A percentile compares a stretch with the other conserved stretches of the same genome.
phyloP scores from a whole-genome alignment of 2,888 invertebrate genomes.

The Lysandra coridon region DNA sequence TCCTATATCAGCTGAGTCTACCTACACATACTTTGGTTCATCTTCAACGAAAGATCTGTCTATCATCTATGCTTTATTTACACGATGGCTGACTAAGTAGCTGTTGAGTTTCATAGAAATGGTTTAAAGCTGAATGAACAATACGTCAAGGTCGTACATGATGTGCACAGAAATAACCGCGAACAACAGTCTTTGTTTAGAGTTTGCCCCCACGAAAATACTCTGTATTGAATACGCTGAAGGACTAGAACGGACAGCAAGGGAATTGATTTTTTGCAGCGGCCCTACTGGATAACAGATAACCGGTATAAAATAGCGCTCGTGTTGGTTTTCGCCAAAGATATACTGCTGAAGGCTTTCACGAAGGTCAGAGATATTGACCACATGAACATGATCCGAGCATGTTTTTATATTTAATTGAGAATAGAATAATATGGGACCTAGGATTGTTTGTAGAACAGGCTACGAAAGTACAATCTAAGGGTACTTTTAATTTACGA shows the following conservation, averaged over 20 bases:
- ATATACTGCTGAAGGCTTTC: not conserved
- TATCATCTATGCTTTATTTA: not conserved
- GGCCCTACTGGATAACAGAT: not conserved
- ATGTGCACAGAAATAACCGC: not conserved
- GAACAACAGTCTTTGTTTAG: not conserved
- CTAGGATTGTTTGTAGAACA: no score
- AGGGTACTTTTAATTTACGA: no score
- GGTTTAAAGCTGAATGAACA: not conserved
- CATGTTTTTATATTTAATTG: no score
- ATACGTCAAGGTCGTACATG: slow-evolving; percentile 1
- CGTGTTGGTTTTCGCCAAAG: not conserved
- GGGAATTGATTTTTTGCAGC: not conserved
- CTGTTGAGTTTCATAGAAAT: not conserved
- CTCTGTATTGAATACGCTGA: not conserved
- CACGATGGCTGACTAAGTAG: not conserved
- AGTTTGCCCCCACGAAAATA: not conserved
- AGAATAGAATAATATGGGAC: no score
- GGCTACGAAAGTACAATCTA: no score
- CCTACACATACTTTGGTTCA: no score
- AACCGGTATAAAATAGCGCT: not conserved
- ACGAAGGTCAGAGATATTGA: no score
- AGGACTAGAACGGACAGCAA: not conserved
- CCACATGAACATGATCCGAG: no score
- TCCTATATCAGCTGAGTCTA: no score
- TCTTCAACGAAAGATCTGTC: not conserved